Conservation (phyloP, 2,888 invertebrate genomes). For the Idaea straminata region DNA sequence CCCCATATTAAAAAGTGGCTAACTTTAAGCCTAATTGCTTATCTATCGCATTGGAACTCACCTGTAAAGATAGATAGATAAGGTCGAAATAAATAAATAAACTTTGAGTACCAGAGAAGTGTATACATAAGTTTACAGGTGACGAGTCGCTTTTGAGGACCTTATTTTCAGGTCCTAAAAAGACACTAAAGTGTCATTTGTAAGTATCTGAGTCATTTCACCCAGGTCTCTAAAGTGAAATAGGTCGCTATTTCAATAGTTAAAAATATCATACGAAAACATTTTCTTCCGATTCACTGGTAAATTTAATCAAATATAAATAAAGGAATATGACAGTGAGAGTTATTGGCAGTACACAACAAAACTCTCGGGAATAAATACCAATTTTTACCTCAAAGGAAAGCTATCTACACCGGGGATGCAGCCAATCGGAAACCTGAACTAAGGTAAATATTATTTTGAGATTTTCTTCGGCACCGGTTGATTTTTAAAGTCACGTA, state of each 20-base stretch:
- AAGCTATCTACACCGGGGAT: slow-evolving; percentile 47
- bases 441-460: slow-evolving; percentile 67
- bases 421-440: slow-evolving; percentile 53
- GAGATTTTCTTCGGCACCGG: slow-evolving; percentile 58
- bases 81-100: no score
- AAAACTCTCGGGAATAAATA: slow-evolving; percentile 57
- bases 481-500: slow-evolving; percentile 70
- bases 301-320: slow-evolving; percentile 30
- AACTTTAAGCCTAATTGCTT: no score
- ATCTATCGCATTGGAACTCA: no score
- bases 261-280: neutral
- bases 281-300: slow-evolving; percentile 3
- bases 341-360: slow-evolving; percentile 34
- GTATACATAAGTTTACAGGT: no score
- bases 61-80: no score
- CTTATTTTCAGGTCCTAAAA: no score
- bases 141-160: no score
- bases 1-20: no score
- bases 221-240: neutral
- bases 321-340: slow-evolving; percentile 30
- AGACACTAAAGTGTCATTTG: no score
- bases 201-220: no score
- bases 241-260: neutral
- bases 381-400: slow-evolving; percentile 64
- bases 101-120: no score